These are phyloP conservation scores for Anastrepha obliqua DNA, from an alignment of 1,140 invertebrate species.

Conservation along the genomic window DNA sequence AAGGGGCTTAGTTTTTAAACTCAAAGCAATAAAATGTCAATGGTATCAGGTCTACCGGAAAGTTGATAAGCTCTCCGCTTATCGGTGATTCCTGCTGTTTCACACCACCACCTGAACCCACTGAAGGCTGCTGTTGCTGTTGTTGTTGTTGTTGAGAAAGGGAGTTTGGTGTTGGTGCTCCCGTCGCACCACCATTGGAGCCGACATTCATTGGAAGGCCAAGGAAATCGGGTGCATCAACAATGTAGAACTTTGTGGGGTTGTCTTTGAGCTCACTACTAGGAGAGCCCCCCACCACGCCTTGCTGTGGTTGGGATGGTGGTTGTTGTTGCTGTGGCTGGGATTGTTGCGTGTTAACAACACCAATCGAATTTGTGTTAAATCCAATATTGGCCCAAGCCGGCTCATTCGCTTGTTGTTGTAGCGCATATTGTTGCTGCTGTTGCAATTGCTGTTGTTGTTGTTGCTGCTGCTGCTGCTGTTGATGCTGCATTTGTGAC, in stretches of 20 bases:
- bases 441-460: conserved; percentile 64
- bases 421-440: conserved; percentile 64
- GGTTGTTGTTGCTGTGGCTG: conserved; percentile 60
- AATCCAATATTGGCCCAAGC: conserved; percentile 62
- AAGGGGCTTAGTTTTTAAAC: background rate
- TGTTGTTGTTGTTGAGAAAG: conserved; percentile 57
- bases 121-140: conserved; percentile 51
- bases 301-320: conserved; percentile 56
- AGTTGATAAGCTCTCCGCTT: conserved; percentile 66
- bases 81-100: conserved; percentile 61
- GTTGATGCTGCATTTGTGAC: conserved; percentile 65
- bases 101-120: background rate
- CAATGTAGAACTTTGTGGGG: conserved; percentile 70
- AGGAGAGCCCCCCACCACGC: background rate
- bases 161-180: conserved; percentile 13
- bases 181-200: conserved; percentile 57
- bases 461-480: conserved; percentile 60
- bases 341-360: conserved; percentile 58
- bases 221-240: conserved; percentile 71
- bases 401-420: conserved; percentile 65
- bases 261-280: conserved; percentile 57
- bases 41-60: conserved; percentile 61
- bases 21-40: background rate
- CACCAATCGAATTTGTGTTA: background rate
- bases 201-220: conserved; percentile 72